These are phyloP conservation scores for Poecilus cupreus DNA, from an alignment of 2,888 invertebrate genomes.

Conservation along the genomic window DNA sequence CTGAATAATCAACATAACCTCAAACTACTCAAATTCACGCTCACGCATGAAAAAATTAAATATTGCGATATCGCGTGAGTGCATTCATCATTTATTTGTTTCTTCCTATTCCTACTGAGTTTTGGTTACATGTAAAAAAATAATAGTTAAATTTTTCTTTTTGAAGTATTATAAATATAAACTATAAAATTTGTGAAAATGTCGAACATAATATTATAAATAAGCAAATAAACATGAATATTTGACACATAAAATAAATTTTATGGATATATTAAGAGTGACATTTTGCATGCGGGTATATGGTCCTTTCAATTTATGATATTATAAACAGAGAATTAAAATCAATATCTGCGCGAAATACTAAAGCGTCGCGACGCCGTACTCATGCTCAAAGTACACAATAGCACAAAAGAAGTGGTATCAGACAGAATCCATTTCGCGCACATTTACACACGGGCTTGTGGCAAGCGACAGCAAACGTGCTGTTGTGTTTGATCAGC, in stretches of 20 bases:
- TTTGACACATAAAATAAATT: not conserved
- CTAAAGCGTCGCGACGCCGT: slow-evolving; percentile 50
- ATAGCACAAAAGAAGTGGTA: slow-evolving; percentile 30
- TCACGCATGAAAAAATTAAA: too few species aligned
- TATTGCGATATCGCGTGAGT: too few species aligned
- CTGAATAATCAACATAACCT: not conserved
- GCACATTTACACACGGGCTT: slow-evolving; percentile 16
- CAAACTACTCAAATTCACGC: not conserved
- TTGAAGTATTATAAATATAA: too few species aligned
- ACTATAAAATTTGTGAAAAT: not conserved
- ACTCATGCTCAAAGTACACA: slow-evolving; percentile 9
- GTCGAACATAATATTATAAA: too few species aligned
- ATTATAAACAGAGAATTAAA: slow-evolving; percentile 46
- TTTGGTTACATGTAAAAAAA: too few species aligned
- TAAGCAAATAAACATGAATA: not conserved
- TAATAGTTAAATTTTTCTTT: too few species aligned
- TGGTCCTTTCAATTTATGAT: not conserved
- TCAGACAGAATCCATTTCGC: slow-evolving; percentile 49
- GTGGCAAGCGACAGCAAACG: not conserved
- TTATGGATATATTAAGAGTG: not conserved
- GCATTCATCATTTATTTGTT: too few species aligned
- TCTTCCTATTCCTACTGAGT: too few species aligned
- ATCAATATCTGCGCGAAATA: slow-evolving; percentile 56
- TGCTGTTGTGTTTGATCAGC: slow-evolving; percentile 54
- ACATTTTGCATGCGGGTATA: not conserved